Evolutionary conservation across 2,888 invertebrate species (phyloP).

Genomic region (Parthenolecanium corni): DNA sequence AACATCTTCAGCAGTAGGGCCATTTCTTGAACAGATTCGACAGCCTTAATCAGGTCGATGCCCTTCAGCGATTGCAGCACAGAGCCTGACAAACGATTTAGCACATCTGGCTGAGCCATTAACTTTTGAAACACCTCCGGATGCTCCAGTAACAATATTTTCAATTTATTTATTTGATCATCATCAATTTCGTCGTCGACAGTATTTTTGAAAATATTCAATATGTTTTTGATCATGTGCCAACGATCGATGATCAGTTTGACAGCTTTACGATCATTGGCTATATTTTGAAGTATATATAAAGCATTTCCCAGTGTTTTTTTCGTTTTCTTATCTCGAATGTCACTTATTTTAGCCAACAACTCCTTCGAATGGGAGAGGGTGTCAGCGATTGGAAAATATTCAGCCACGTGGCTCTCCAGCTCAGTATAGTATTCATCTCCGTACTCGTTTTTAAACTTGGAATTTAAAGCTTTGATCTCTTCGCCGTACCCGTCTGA

Average conservation of each 20-base stretch:
- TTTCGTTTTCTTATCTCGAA: not conserved
- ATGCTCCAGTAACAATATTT: not conserved
- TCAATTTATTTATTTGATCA: not conserved
- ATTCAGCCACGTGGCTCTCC: not conserved
- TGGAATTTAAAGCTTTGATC: not conserved
- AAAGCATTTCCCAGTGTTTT: constrained; percentile 1
- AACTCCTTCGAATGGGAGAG: not conserved
- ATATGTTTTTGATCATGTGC: not conserved
- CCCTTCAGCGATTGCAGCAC: not conserved
- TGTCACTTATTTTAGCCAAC: not conserved
- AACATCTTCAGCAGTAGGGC: not conserved
- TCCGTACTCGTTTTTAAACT: not conserved
- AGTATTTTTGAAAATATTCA: not conserved
- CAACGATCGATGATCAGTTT: not conserved
- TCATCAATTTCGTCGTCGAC: not conserved
- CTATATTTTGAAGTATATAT: not conserved
- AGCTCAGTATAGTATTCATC: not conserved
- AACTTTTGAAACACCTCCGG: not conserved
- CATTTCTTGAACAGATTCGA: not conserved
- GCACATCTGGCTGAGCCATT: not conserved
- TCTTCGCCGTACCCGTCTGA: not conserved
- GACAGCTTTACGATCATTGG: not conserved
- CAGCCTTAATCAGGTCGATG: not conserved
- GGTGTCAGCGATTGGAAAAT: not conserved
- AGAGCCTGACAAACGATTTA: not conserved